Evolutionary conservation across 1,140 invertebrate species (phyloP), one percentile per base, ranked within the genome.

Genomic region (Leptinotarsa defecta): DNA sequence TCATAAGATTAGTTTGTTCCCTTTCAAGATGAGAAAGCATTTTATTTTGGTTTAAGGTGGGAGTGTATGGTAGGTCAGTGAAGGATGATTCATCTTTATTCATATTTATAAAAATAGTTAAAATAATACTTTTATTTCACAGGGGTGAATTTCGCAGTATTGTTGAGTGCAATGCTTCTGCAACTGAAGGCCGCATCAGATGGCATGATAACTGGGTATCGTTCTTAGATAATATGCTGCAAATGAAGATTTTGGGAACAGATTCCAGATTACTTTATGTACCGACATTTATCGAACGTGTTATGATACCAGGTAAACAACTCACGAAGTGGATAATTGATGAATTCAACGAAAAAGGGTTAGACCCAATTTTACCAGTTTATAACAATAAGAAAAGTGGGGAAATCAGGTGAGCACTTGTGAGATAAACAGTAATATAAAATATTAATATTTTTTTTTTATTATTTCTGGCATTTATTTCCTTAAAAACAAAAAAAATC

Each of bases 211-310:
- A 97, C 84, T 98, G 95, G 95, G 91, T 96, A 0, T 90, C 95
- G 1, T 98, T 97, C 85, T 91, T 98, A 89, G 97, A 98, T 85
- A 96, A 93, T 20, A 94, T 98, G 91, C 85, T 98, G 19, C 97
- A 98, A 84, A 91, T 97, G 76, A 90, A 92, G 77, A 92, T 98
- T 71, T 81, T 98, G 1, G 89, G 89, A 27, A 86, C 89, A 17
- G 93, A 95, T 79, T 91, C 92, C 0, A 86, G 93, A 75, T 89
- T 90, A 19, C 88, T 98, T 0, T 91, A 92, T 80, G 90, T 98
- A 0, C 96, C 96, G 2, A 97, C 94, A 0, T 91, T 92, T 77
- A 94, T 98, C 48, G 88, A 91, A 64, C 93, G 91, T 74, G 80
- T 98, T 1, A 88, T 90, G 5, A 94, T 98, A 67, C 92, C 98